Conservation (phyloP, 2,113 vertebrate species). For the Entelurus aequoreus region DNA sequence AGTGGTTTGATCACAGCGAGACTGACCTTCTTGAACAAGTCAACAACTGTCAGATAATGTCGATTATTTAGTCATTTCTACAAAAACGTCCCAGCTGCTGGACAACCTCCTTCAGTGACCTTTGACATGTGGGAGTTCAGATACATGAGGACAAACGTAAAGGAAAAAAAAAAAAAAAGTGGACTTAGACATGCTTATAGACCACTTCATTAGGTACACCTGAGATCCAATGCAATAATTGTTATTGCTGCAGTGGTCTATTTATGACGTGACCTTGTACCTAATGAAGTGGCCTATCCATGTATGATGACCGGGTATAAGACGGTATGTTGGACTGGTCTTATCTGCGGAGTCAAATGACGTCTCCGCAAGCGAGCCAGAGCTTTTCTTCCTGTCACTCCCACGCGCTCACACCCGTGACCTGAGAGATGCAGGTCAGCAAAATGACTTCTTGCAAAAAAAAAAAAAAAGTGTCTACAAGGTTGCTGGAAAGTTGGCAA, state of each 20-base stretch:
- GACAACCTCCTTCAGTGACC: background rate
- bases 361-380: too few species aligned
- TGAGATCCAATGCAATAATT: background rate
- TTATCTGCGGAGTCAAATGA: too few species aligned
- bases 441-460: too few species aligned
- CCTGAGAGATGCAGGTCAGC: too few species aligned
- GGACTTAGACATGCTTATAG: background rate
- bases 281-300: background rate
- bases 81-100: slow-evolving; percentile 4
- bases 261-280: background rate
- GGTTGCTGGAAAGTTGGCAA: too few species aligned
- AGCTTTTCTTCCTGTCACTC: too few species aligned
- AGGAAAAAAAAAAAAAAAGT: background rate
- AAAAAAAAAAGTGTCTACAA: too few species aligned
- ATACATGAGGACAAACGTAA: slow-evolving; percentile 8
- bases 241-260: background rate
- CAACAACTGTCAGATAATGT: background rate
- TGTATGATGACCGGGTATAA: too few species aligned
- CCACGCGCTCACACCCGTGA: too few species aligned
- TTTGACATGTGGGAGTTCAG: slow-evolving; percentile 1
- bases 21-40: background rate
- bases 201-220: background rate
- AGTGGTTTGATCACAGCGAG: background rate
- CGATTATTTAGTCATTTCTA: background rate
- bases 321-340: too few species aligned